These are phyloP conservation scores for Falco peregrinus DNA, from an alignment of 2,797 vertebrate species.

Conservation along the genomic window DNA sequence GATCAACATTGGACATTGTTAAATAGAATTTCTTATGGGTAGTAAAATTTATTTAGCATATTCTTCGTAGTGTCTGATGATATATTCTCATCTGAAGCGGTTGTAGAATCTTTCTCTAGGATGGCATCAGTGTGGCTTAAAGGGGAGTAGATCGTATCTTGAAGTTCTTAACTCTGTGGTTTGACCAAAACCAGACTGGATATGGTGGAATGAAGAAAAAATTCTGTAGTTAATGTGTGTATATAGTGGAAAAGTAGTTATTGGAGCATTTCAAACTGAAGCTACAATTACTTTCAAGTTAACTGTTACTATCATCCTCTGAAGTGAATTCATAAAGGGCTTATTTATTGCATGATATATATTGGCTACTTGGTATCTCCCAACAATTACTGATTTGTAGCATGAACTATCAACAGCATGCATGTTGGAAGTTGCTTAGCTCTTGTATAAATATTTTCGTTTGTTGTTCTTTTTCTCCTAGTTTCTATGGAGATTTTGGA, in stretches of 20 bases:
- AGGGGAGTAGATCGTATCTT: neutral
- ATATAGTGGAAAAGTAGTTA: neutral
- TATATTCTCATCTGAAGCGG: neutral
- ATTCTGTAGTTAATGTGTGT: neutral
- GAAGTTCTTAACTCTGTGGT: neutral
- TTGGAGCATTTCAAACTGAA: neutral
- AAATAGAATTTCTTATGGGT: too few relatives aligned
- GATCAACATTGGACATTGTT: neutral
- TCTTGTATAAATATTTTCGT: neutral
- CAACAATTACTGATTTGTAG: neutral
- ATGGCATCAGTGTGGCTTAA: neutral
- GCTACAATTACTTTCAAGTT: neutral
- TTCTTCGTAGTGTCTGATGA: neutral
- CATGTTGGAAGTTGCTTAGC: neutral
- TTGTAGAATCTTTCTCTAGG: neutral
- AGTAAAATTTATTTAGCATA: neutral
- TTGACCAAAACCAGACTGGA: neutral
- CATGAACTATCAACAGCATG: neutral
- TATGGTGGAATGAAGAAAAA: neutral
- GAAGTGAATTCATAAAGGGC: neutral
- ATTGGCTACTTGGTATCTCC: neutral
- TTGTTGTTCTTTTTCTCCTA: constrained; percentile 49
- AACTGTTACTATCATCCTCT: neutral
- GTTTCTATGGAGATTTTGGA: constrained; percentile 96
- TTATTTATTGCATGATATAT: neutral